These are phyloP conservation scores for Pygmarrhopalites habei DNA, from an alignment of 1,140 invertebrate species.

Conservation along the genomic window DNA sequence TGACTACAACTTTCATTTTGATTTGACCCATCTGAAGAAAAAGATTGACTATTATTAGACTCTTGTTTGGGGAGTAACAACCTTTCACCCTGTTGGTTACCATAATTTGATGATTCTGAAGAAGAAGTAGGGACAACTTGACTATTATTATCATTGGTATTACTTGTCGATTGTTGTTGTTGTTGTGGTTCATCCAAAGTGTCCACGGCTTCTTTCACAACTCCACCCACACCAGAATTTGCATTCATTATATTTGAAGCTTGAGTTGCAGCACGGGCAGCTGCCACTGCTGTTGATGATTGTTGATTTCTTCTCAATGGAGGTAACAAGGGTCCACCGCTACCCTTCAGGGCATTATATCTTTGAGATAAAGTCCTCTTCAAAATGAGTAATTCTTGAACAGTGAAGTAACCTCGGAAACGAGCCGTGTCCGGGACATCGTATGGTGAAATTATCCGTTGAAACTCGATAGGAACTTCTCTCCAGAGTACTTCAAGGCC, in stretches of 20 bases:
- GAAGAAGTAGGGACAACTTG: background rate
- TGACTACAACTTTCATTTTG: too few species aligned
- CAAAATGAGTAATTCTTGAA: slow-evolving; percentile 20
- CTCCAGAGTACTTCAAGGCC: slow-evolving; percentile 31
- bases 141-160: background rate
- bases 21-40: too few species aligned
- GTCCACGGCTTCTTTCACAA: slow-evolving; percentile 31
- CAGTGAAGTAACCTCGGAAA: slow-evolving; percentile 34
- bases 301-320: background rate
- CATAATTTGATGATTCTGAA: background rate
- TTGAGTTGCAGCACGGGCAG: background rate
- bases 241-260: background rate
- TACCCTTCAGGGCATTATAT: background rate
- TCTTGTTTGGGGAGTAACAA: too few species aligned
- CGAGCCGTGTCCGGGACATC: slow-evolving; percentile 32
- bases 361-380: slow-evolving; percentile 12
- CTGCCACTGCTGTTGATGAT: background rate
- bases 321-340: too few species aligned
- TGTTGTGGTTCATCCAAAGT: slow-evolving; percentile 20
- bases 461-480: slow-evolving; percentile 25
- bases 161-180: background rate
- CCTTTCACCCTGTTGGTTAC: too few species aligned
- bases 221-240: slow-evolving; percentile 10
- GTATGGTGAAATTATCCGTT: slow-evolving; percentile 21
- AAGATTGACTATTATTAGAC: background rate